Percentiles rank a stretch among this genome's conserved stretches.
These are phyloP conservation scores for Enoplolaimus lenunculus DNA, from an alignment of 2,888 invertebrate species.

Conservation along the genomic window DNA sequence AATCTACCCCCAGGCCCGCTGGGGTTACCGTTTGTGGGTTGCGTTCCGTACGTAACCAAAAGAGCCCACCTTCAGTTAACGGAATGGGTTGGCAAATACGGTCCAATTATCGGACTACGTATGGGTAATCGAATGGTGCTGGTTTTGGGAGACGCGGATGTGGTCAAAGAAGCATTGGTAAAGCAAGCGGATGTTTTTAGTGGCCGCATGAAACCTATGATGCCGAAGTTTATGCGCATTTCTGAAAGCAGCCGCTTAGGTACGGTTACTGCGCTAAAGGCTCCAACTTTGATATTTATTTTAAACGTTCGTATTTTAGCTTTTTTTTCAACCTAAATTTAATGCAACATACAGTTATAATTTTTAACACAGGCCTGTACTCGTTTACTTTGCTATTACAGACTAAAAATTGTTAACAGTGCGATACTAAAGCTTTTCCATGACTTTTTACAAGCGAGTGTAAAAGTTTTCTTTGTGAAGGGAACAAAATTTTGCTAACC, in stretches of 20 bases:
- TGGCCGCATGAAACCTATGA: background rate
- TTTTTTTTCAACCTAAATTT: too few relatives aligned
- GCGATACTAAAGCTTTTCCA: too few relatives aligned
- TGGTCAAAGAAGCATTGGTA: slow-evolving; percentile 7
- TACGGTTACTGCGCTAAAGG: background rate
- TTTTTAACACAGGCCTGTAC: too few relatives aligned
- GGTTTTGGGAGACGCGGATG: background rate
- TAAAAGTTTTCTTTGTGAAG: too few relatives aligned
- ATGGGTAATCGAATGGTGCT: background rate
- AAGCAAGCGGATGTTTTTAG: slow-evolving; percentile 7
- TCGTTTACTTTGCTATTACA: too few relatives aligned
- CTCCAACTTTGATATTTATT: too few relatives aligned
- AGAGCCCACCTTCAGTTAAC: background rate
- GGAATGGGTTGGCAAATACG: slow-evolving; percentile 7
- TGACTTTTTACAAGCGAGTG: too few relatives aligned
- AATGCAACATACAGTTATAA: too few relatives aligned
- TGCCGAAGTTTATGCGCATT: background rate
- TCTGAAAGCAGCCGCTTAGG: background rate
- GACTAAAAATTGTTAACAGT: too few relatives aligned
- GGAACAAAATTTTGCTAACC: too few relatives aligned
- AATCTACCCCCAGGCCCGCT: slow-evolving; percentile 3
- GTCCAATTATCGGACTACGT: background rate
- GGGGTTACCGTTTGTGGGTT: slow-evolving; percentile 11
- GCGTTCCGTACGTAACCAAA: background rate
- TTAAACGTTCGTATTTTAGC: too few relatives aligned